A percentile compares a stretch with the other conserved stretches of the same genome.
Evolutionary conservation across 2,888 invertebrate species (phyloP).

Genomic region (Tryphoninae sp.): DNA sequence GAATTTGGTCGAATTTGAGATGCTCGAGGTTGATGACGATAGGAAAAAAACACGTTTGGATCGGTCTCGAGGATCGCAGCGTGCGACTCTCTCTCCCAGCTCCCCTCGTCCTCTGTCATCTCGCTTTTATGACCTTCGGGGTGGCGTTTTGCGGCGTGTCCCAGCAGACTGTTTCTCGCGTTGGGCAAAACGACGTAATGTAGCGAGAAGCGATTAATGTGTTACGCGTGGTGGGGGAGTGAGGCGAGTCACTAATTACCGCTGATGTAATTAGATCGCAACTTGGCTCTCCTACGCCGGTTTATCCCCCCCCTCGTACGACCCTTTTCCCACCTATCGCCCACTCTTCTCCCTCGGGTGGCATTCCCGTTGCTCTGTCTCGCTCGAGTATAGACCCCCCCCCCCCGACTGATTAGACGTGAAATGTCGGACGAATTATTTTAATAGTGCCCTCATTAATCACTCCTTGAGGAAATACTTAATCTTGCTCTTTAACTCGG

Average conservation of each 20-base stretch:
- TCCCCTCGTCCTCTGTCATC: constrained; percentile 33
- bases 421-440: constrained; percentile 59
- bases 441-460: constrained; percentile 59
- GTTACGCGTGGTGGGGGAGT: constrained; percentile 50
- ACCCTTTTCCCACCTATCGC: constrained; percentile 22
- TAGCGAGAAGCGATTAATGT: constrained; percentile 58
- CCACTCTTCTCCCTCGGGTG: constrained; percentile 36
- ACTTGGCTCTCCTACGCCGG: constrained; percentile 31
- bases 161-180: constrained; percentile 32
- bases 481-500: constrained; percentile 39
- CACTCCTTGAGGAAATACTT: constrained; percentile 55
- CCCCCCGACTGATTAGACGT: constrained; percentile 53
- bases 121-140: constrained; percentile 22
- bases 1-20: background rate
- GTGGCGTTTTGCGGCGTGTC: constrained; percentile 31
- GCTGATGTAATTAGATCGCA: constrained; percentile 60
- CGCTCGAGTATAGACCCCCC: constrained; percentile 5
- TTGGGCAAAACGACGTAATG: constrained; percentile 50
- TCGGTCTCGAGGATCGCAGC: constrained; percentile 18
- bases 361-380: constrained; percentile 30
- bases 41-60: background rate
- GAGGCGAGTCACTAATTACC: constrained; percentile 62
- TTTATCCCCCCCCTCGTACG: constrained; percentile 1
- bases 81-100: constrained; percentile 26
- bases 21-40: too few relatives aligned